Conservation (phyloP, 2,888 invertebrate species). For the Diaphora mendica region DNA sequence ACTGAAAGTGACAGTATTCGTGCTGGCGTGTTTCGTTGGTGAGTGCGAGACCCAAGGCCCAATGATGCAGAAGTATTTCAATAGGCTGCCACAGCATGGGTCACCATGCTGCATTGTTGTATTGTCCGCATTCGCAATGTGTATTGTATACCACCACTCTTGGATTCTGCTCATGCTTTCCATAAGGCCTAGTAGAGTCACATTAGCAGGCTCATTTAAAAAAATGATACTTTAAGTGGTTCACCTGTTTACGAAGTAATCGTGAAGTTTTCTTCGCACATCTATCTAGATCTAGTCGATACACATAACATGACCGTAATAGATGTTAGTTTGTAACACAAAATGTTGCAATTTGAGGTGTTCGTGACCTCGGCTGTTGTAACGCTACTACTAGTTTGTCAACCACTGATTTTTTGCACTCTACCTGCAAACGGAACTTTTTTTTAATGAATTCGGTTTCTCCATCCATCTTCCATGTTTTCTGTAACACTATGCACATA, state of each 20-base stretch:
- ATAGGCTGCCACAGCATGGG: too few species aligned
- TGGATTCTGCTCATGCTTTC: too few species aligned
- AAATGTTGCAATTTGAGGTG: slow-evolving; percentile 10
- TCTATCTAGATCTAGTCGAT: neutral
- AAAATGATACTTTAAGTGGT: neutral
- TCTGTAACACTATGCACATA: neutral
- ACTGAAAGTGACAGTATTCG: too few species aligned
- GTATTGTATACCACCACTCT: too few species aligned
- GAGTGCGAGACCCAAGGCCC: too few species aligned
- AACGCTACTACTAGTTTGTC: slow-evolving; percentile 1
- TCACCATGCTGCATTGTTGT: too few species aligned
- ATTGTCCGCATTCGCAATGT: too few species aligned
- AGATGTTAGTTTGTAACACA: neutral
- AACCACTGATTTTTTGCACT: neutral
- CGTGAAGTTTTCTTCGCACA: neutral
- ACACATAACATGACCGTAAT: neutral
- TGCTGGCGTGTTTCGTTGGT: too few species aligned
- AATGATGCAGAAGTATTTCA: too few species aligned
- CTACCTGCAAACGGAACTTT: neutral
- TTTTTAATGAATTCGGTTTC: neutral
- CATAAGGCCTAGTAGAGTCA: too few species aligned
- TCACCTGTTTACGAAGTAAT: neutral
- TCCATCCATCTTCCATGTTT: neutral
- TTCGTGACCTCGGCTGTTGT: slow-evolving; percentile 20
- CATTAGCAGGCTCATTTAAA: neutral